phyloP scores from a whole-genome alignment of 1,140 invertebrate genomes.

The Scaptomyza montana region DNA sequence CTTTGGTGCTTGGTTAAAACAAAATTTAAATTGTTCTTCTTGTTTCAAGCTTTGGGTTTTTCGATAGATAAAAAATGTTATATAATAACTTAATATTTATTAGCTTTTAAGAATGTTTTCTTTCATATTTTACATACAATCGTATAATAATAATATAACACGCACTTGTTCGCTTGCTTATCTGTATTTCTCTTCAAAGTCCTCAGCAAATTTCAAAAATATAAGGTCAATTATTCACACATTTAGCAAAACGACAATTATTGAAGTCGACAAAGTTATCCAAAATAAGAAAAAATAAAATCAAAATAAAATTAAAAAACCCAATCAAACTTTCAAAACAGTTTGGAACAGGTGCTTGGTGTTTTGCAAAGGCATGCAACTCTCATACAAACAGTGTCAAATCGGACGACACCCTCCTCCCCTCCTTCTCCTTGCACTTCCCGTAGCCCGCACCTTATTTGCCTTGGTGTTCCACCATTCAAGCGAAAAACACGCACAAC shows the following conservation, averaged over 20 bases:
- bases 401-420: constrained; percentile 9
- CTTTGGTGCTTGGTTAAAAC: too few relatives aligned
- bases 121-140: not conserved
- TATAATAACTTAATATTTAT: too few relatives aligned
- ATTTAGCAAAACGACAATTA: constrained; percentile 46
- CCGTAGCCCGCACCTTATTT: not conserved
- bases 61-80: too few relatives aligned
- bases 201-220: constrained; percentile 8
- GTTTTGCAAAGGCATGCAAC: constrained; percentile 35
- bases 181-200: constrained; percentile 30
- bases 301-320: constrained; percentile 60
- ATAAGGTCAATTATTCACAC: constrained; percentile 75
- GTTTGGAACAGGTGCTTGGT: constrained; percentile 73
- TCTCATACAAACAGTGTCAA: constrained; percentile 6
- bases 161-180: not conserved
- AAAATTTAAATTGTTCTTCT: too few relatives aligned
- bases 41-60: too few relatives aligned
- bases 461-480: constrained; percentile 43
- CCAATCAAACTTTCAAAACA: constrained; percentile 76
- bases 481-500: constrained; percentile 73
- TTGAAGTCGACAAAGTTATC: constrained; percentile 19
- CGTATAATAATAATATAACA: constrained; percentile 7
- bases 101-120: not conserved
- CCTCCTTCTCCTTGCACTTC: not conserved
- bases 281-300: constrained; percentile 36